A percentile compares a stretch with the other conserved stretches of the same genome.
phyloP scores from a whole-genome alignment of 2,113 vertebrate species.

The Nibea albiflora region DNA sequence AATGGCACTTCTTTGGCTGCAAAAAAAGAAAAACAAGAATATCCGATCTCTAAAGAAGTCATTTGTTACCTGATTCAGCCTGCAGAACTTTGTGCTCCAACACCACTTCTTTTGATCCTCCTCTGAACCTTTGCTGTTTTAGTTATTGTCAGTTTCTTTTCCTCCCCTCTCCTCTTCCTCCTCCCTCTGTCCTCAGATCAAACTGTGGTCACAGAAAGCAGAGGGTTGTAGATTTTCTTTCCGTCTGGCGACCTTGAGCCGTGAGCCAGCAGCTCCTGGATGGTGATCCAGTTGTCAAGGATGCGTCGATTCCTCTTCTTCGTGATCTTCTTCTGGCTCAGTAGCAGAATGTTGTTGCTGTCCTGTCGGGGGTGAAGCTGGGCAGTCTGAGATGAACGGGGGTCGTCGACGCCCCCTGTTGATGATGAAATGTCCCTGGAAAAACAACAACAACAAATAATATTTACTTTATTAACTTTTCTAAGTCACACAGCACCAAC shows the following conservation, averaged over 20 bases:
- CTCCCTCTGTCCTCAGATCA: constrained; percentile 57
- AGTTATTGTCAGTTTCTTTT: background rate
- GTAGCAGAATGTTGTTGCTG: constrained; percentile 80
- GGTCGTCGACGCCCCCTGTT: constrained; percentile 58
- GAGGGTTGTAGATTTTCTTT: constrained; percentile 87
- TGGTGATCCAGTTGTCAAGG: constrained; percentile 92
- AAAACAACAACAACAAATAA: constrained; percentile 1
- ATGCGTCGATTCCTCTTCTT: constrained; percentile 88
- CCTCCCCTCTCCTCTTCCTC: fast-evolving
- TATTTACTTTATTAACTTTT: no score
- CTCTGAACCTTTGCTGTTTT: background rate
- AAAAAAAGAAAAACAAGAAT: background rate
- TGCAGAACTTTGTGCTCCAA: background rate
- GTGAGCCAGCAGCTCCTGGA: constrained; percentile 91
- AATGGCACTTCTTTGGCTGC: background rate
- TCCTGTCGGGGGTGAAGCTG: constrained; percentile 63
- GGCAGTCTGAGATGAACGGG: constrained; percentile 19
- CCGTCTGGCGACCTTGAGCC: constrained; percentile 86
- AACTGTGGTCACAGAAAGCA: constrained; percentile 90
- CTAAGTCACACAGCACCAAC: no score
- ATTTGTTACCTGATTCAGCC: background rate
- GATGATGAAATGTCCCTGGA: constrained; percentile 59
- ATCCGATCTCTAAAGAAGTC: no score
- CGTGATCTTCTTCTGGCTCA: constrained; percentile 87
- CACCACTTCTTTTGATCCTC: background rate